Conservation (phyloP, 2,797 vertebrate genomes). For the Falco concolor region DNA sequence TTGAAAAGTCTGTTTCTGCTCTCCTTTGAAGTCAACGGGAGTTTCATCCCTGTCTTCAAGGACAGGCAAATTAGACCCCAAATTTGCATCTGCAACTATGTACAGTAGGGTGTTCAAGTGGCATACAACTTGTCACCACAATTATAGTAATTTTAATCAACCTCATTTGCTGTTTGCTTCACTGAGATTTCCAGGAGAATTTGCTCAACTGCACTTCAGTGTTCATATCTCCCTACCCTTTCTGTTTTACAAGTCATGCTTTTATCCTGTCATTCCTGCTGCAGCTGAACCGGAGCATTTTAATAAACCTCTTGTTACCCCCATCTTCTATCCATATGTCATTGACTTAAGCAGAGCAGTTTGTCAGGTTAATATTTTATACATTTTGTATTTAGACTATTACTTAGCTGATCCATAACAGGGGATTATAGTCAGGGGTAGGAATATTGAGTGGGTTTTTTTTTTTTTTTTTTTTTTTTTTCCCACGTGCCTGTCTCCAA, state of each 20-base stretch:
- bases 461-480: not conserved
- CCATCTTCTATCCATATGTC: conserved; percentile 33
- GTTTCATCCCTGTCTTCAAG: conserved; percentile 26
- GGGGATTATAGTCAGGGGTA: not conserved
- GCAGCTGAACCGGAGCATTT: not conserved
- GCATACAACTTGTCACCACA: conserved; percentile 27
- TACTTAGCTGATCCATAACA: conserved; percentile 25
- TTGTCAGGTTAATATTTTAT: conserved; percentile 45
- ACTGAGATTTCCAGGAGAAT: conserved; percentile 23
- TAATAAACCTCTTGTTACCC: conserved; percentile 49
- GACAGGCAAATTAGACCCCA: conserved; percentile 1
- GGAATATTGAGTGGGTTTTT: not conserved
- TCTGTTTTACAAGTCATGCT: conserved; percentile 1
- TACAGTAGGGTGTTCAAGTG: not conserved
- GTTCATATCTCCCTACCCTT: not conserved
- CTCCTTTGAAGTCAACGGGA: not conserved
- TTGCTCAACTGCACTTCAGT: conserved; percentile 3
- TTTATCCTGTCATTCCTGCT: not conserved
- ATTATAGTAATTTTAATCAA: conserved; percentile 59
- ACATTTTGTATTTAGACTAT: conserved; percentile 32
- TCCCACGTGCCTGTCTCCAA: conserved; percentile 76
- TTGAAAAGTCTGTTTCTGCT: not conserved
- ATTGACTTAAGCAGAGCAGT: conserved; percentile 29
- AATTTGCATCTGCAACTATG: conserved; percentile 24
- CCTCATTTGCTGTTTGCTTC: conserved; percentile 19